Conservation (phyloP, 2,113 vertebrate species). For the Lepus timidus region DNA sequence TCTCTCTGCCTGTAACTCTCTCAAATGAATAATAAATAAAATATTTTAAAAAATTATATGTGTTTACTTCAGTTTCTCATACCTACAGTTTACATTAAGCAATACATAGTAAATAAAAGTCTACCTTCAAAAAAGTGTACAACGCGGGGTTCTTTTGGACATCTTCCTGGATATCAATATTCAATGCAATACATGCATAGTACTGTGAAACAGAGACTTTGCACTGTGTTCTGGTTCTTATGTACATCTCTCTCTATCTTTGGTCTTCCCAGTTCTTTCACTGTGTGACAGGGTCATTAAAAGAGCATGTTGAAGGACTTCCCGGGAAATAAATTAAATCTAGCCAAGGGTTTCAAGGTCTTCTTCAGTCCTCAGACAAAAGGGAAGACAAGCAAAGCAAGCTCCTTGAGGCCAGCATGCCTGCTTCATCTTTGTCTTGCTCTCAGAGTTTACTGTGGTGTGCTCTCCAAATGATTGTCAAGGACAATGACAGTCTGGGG, state of each 20-base stretch:
- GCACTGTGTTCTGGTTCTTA: neutral
- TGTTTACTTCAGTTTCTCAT: constrained; percentile 35
- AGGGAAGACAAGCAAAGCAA: neutral
- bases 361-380: neutral
- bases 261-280: neutral
- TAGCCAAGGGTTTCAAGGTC: neutral
- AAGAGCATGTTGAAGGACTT: neutral
- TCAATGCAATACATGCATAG: neutral
- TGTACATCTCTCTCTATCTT: neutral
- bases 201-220: neutral
- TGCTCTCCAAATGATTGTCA: neutral
- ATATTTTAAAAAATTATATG: too few species aligned
- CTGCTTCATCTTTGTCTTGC: neutral
- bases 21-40: too few species aligned
- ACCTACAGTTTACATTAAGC: neutral
- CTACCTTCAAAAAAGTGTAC: neutral
- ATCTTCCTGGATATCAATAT: too few species aligned
- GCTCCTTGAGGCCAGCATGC: neutral
- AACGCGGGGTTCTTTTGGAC: neutral
- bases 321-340: neutral
- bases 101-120: neutral
- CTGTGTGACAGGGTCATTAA: neutral
- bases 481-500: neutral
- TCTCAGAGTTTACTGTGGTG: neutral
- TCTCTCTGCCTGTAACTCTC: too few species aligned